These are phyloP conservation scores for Agrilus biguttatus DNA, from an alignment of 2,888 invertebrate genomes.

Conservation along the genomic window DNA sequence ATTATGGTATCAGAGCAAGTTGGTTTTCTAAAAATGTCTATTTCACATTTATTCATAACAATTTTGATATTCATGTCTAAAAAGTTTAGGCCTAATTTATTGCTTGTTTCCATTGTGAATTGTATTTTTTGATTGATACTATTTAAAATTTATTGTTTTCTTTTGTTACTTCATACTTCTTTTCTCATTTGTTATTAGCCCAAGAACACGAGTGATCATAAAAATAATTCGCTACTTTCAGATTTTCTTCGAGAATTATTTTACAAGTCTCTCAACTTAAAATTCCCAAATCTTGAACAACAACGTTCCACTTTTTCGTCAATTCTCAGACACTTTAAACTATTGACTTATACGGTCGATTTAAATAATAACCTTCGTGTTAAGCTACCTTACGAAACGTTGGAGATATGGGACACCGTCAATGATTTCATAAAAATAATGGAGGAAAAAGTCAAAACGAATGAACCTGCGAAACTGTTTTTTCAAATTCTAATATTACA, in stretches of 20 bases:
- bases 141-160: no score
- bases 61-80: no score
- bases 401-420: conserved; percentile 49
- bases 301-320: conserved; percentile 42
- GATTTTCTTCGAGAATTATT: conserved; percentile 53
- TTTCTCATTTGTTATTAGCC: no score
- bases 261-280: conserved; percentile 52
- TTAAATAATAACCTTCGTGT: conserved; percentile 38
- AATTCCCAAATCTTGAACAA: conserved; percentile 48
- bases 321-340: conserved; percentile 42
- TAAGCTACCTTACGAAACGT: conserved; percentile 40
- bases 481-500: conserved; percentile 58
- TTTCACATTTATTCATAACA: no score
- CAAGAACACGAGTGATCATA: no score
- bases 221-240: conserved; percentile 24
- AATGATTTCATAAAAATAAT: conserved; percentile 39
- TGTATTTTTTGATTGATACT: no score
- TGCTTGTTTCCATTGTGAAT: no score
- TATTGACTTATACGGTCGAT: conserved; percentile 34
- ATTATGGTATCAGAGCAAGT: no score
- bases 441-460: conserved; percentile 32
- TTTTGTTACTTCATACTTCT: no score
- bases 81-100: no score
- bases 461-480: conserved; percentile 41
- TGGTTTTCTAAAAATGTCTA: no score